A percentile compares a stretch with the other conserved stretches of the same genome.
Evolutionary conservation across 2,797 vertebrate species (phyloP).

Genomic region (Manis javanica): DNA sequence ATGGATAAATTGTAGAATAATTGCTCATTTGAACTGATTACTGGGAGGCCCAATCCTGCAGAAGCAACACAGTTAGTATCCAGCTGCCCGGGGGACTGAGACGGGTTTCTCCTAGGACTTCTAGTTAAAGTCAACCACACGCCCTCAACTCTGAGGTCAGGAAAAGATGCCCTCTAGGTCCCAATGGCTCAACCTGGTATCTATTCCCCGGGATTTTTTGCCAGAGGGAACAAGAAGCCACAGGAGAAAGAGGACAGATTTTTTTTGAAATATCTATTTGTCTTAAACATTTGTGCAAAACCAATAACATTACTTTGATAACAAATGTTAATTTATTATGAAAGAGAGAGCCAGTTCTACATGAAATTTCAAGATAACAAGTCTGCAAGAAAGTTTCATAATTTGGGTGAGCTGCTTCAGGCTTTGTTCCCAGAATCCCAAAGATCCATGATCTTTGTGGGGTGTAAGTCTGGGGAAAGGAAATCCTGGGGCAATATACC

Average conservation of each 20-base stretch:
- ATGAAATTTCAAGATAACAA: background rate
- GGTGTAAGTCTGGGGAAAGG: too few relatives aligned
- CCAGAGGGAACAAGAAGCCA: background rate
- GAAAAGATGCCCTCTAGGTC: background rate
- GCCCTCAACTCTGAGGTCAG: background rate
- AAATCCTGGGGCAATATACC: too few relatives aligned
- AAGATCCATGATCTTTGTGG: background rate
- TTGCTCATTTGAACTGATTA: background rate
- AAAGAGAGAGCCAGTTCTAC: background rate
- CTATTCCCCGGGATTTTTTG: background rate
- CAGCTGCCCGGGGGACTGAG: background rate
- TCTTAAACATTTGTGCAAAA: background rate
- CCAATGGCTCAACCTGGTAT: background rate
- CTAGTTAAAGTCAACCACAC: background rate
- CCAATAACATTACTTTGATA: background rate
- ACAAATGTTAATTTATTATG: background rate
- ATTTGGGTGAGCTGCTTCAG: background rate
- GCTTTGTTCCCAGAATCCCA: background rate
- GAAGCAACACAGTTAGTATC: background rate
- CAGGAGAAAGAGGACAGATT: background rate
- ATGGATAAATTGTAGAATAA: constrained; percentile 25
- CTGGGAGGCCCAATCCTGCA: constrained; percentile 4
- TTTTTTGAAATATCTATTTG: background rate
- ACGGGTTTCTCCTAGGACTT: background rate
- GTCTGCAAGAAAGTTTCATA: background rate